These are phyloP conservation scores for Chitala chitala DNA, from an alignment of 2,113 vertebrate genomes.

Conservation along the genomic window DNA sequence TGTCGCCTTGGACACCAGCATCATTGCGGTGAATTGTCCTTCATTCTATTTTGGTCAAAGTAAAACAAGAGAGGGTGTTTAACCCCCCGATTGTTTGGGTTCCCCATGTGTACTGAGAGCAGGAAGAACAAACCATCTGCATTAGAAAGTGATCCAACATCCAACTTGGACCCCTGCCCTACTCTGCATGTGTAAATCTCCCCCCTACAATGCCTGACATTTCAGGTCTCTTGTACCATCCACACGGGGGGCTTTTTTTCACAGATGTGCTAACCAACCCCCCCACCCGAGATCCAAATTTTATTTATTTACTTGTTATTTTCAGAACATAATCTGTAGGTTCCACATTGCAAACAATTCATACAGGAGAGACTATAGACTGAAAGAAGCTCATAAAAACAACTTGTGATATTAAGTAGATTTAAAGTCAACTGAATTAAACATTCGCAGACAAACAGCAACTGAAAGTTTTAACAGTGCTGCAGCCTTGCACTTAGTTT, in stretches of 20 bases:
- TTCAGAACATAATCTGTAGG: neutral
- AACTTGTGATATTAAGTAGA: neutral
- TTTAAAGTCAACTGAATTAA: no score
- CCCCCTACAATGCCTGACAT: conserved; percentile 16
- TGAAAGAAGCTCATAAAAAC: neutral
- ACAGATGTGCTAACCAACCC: neutral
- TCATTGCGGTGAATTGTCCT: neutral
- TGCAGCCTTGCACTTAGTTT: no score
- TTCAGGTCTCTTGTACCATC: conserved; percentile 12
- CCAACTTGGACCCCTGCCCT: neutral
- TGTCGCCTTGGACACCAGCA: neutral
- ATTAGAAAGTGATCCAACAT: neutral
- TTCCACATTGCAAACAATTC: neutral
- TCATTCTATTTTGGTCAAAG: neutral
- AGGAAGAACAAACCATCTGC: neutral
- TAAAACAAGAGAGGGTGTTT: neutral
- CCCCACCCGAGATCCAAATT: neutral
- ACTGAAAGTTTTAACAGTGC: no score
- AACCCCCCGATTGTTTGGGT: neutral
- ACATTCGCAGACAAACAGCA: no score
- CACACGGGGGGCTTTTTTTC: neutral
- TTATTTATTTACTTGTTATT: neutral
- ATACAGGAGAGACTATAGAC: neutral
- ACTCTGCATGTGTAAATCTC: neutral
- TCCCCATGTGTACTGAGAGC: neutral